These are phyloP conservation scores for Aplochiton taeniatus DNA, from an alignment of 2,797 vertebrate genomes.

Conservation along the genomic window DNA sequence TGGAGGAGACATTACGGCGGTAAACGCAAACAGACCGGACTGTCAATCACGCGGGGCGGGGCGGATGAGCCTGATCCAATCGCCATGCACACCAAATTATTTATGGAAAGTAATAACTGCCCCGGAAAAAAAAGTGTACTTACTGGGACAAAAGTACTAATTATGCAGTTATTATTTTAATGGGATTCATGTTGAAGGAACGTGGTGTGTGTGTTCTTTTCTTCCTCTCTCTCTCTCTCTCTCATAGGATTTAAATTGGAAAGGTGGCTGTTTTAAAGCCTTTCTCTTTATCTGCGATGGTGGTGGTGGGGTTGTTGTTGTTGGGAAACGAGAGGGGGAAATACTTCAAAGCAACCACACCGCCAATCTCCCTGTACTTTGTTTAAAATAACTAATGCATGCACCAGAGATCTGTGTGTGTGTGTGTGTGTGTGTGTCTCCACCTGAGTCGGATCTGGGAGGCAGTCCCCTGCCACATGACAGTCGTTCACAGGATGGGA, in stretches of 20 bases:
- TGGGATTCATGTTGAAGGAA: conserved; percentile 56
- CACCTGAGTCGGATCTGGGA: neutral
- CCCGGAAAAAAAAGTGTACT: too few relatives aligned
- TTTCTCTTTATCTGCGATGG: conserved; percentile 23
- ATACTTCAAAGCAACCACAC: conserved; percentile 61
- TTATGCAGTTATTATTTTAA: neutral
- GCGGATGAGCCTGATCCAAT: too few relatives aligned
- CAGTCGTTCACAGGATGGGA: neutral
- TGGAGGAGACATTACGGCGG: too few relatives aligned
- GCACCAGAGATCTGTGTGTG: conserved; percentile 29
- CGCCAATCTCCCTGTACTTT: conserved; percentile 41
- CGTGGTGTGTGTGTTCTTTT: too few relatives aligned
- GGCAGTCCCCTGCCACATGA: neutral
- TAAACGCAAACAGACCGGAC: too few relatives aligned
- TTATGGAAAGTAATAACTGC: too few relatives aligned
- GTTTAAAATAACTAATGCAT: conserved; percentile 45
- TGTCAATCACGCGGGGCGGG: too few relatives aligned
- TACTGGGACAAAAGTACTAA: conserved; percentile 23
- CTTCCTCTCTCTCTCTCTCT: conserved; percentile 68
- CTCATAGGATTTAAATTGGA: conserved; percentile 54
- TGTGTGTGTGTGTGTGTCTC: conserved; percentile 5
- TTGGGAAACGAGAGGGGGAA: conserved; percentile 35
- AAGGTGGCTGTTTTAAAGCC: conserved; percentile 42
- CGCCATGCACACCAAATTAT: too few relatives aligned
- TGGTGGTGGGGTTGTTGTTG: conserved; percentile 29